These are phyloP conservation scores for Drosophila leontia DNA, from an alignment of 1,140 invertebrate species.

Conservation along the genomic window DNA sequence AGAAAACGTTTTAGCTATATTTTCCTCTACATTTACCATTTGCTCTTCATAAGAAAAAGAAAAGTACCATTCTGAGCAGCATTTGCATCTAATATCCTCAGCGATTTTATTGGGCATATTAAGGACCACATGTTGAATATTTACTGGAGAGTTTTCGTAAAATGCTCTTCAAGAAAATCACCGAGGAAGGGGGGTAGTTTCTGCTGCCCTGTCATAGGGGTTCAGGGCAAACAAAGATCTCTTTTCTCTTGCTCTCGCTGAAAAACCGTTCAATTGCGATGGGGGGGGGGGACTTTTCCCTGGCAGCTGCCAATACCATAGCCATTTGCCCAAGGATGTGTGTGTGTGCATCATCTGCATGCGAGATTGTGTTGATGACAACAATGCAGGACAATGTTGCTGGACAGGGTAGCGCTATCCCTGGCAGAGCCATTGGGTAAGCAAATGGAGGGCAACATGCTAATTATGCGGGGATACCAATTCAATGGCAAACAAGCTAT, in stretches of 20 bases:
- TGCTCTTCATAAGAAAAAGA: not conserved
- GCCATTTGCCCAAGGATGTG: constrained; percentile 22
- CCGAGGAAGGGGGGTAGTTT: not conserved
- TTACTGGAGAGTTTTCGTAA: not conserved
- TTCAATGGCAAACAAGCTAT: constrained; percentile 30
- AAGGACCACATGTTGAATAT: constrained; percentile 18
- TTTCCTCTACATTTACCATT: not conserved
- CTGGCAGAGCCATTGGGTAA: not conserved
- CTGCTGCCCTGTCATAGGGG: not conserved
- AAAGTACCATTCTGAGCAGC: not conserved
- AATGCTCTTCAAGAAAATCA: not conserved
- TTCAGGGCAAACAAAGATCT: constrained; percentile 14
- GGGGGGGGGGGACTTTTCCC: not conserved
- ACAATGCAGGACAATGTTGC: constrained; percentile 10
- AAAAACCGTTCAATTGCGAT: constrained; percentile 21
- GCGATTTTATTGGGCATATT: constrained; percentile 1
- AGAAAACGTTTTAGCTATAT: no score
- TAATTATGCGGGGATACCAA: constrained; percentile 55
- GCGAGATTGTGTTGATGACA: constrained; percentile 13
- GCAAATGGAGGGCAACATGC: constrained; percentile 45
- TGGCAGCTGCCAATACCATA: constrained; percentile 12
- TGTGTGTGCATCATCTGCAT: constrained; percentile 5
- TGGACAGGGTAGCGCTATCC: not conserved
- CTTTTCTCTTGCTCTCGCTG: not conserved
- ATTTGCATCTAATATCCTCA: constrained; percentile 14